Percentiles rank a stretch among this genome's conserved stretches.
Conservation (phyloP, 2,113 vertebrate genomes). For the Stigmatopora argus region DNA sequence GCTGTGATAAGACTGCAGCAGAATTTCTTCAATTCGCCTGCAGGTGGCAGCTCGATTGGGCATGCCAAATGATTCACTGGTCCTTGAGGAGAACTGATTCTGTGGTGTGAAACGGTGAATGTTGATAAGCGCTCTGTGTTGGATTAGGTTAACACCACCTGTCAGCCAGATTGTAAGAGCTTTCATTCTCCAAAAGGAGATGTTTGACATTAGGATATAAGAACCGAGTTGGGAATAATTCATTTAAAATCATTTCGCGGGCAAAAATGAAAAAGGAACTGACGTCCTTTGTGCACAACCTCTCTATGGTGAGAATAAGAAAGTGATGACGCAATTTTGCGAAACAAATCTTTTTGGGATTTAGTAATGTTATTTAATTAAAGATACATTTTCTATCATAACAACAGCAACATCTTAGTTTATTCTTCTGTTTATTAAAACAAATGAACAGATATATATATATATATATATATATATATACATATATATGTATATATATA, state of each 20-base stretch:
- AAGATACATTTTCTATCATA: no score
- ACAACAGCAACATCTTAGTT: no score
- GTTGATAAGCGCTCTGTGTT: not conserved
- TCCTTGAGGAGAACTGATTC: not conserved
- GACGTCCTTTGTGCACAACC: not conserved
- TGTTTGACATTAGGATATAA: not conserved
- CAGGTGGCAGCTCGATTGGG: not conserved
- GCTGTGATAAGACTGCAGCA: conserved; percentile 5
- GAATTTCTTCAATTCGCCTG: conserved; percentile 13
- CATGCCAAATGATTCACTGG: not conserved
- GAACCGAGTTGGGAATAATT: not conserved
- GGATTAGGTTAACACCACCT: not conserved
- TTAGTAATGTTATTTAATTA: no score
- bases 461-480: no score
- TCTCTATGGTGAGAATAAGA: not conserved
- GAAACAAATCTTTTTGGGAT: no score
- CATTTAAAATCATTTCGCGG: not conserved
- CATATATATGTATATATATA: no score
- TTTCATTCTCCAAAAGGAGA: not conserved
- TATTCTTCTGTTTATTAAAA: no score
- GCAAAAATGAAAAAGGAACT: not conserved
- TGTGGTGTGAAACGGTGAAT: not conserved
- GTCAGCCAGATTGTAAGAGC: not conserved
- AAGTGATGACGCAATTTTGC: not conserved
- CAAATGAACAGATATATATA: no score